Evolutionary conservation across 2,888 invertebrate species (phyloP).

Genomic region (Gastracanthus pulcherrimus): DNA sequence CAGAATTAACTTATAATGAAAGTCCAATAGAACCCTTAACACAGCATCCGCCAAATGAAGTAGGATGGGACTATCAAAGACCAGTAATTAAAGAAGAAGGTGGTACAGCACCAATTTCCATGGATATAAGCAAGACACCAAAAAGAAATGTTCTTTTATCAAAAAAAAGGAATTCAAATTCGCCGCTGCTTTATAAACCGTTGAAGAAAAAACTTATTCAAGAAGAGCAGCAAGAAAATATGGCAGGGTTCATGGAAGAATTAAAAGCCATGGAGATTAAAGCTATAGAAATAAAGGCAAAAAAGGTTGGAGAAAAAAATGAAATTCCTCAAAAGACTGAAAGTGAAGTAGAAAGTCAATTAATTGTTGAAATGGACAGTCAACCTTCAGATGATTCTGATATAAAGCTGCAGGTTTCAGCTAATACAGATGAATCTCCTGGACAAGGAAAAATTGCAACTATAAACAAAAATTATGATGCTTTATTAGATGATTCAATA

Average conservation of each 20-base stretch:
- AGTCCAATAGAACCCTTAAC: constrained; percentile 59
- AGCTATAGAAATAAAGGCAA: constrained; percentile 22
- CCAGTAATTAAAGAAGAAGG: constrained; percentile 44
- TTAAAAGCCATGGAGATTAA: constrained; percentile 46
- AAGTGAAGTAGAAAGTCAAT: constrained; percentile 33
- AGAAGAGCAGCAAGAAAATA: constrained; percentile 46
- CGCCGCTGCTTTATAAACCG: constrained; percentile 55
- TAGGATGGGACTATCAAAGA: constrained; percentile 57
- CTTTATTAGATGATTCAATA: constrained; percentile 52
- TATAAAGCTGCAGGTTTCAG: constrained; percentile 53
- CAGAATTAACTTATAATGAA: constrained; percentile 53
- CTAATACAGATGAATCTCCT: constrained; percentile 41
- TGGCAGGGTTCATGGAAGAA: constrained; percentile 53
- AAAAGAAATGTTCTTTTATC: constrained; percentile 50
- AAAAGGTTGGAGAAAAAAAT: constrained; percentile 32
- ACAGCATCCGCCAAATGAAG: constrained; percentile 58
- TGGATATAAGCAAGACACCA: constrained; percentile 51
- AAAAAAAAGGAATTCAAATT: constrained; percentile 57
- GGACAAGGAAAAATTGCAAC: neutral
- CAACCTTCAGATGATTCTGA: constrained; percentile 52
- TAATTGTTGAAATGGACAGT: constrained; percentile 43
- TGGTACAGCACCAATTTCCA: neutral
- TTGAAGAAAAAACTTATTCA: constrained; percentile 55
- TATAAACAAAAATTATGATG: constrained; percentile 31
- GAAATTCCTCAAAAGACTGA: constrained; percentile 10